These are phyloP conservation scores for Zaprionus kolodkinae DNA, from an alignment of 1,140 invertebrate species.

Conservation along the genomic window DNA sequence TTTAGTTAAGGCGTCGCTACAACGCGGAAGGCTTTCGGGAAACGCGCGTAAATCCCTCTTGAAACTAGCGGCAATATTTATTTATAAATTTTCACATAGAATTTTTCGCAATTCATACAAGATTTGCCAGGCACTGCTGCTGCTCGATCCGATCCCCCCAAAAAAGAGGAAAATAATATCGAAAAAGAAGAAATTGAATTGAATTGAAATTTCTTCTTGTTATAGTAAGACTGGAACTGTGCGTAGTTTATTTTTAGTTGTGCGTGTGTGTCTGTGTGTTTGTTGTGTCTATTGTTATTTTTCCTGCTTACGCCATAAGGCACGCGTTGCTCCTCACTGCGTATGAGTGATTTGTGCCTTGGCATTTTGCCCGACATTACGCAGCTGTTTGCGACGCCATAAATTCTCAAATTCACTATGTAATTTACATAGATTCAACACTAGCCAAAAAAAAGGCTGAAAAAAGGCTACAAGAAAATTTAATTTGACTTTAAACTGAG, in stretches of 20 bases:
- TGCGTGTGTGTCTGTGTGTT: constrained; percentile 18
- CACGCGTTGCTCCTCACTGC: constrained; percentile 58
- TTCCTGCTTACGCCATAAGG: constrained; percentile 55
- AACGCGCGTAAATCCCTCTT: constrained; percentile 32
- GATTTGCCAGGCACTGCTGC: constrained; percentile 52
- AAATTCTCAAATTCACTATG: constrained; percentile 50
- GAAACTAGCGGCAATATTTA: constrained; percentile 48
- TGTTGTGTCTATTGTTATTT: constrained; percentile 67
- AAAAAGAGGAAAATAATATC: constrained; percentile 2
- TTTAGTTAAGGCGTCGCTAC: constrained; percentile 56
- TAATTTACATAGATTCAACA: constrained; percentile 53
- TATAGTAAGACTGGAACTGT: constrained; percentile 58
- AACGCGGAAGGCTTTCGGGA: constrained; percentile 41
- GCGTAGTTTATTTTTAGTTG: constrained; percentile 66
- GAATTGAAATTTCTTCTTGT: constrained; percentile 1
- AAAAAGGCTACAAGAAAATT: constrained; percentile 28
- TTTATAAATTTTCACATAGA: constrained; percentile 60
- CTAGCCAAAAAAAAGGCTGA: constrained; percentile 22
- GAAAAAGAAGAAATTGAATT: background rate
- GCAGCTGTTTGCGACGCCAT: constrained; percentile 70
- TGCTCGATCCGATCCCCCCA: constrained; percentile 20
- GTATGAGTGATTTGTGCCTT: constrained; percentile 77
- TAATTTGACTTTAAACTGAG: constrained; percentile 52
- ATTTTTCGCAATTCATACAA: constrained; percentile 34
- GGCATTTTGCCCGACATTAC: constrained; percentile 77